Conservation (phyloP, 2,113 vertebrate species). For the Melanotaenia duboulayi region DNA sequence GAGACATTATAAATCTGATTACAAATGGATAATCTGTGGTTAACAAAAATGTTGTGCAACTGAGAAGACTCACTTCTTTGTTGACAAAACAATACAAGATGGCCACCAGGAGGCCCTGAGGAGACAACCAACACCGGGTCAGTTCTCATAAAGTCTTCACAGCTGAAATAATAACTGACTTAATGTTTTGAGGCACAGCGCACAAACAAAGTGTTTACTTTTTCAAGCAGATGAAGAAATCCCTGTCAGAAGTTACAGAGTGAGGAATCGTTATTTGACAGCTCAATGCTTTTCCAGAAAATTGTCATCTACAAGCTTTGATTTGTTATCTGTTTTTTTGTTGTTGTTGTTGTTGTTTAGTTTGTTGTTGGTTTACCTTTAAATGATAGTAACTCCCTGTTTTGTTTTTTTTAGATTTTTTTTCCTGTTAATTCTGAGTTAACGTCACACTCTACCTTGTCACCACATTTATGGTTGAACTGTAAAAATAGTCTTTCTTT, state of each 20-base stretch:
- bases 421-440: no score
- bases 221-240: not conserved
- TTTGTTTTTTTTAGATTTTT: no score
- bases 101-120: constrained; percentile 95
- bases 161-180: not conserved
- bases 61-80: constrained; percentile 88
- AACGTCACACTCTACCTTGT: no score
- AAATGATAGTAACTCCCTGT: not conserved
- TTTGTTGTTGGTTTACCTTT: not conserved
- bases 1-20: not conserved
- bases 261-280: not conserved
- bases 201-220: no score
- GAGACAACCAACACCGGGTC: constrained; percentile 39
- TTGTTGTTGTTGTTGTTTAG: no score
- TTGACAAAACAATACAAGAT: constrained; percentile 98
- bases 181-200: not conserved
- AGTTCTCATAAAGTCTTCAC: not conserved
- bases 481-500: no score
- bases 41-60: not conserved
- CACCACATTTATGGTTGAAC: no score
- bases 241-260: not conserved
- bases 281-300: no score
- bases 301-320: no score
- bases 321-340: no score
- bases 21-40: not conserved